These are phyloP conservation scores for Apis mellifera DNA, from an alignment of 1,140 invertebrate genomes.

Conservation along the genomic window DNA sequence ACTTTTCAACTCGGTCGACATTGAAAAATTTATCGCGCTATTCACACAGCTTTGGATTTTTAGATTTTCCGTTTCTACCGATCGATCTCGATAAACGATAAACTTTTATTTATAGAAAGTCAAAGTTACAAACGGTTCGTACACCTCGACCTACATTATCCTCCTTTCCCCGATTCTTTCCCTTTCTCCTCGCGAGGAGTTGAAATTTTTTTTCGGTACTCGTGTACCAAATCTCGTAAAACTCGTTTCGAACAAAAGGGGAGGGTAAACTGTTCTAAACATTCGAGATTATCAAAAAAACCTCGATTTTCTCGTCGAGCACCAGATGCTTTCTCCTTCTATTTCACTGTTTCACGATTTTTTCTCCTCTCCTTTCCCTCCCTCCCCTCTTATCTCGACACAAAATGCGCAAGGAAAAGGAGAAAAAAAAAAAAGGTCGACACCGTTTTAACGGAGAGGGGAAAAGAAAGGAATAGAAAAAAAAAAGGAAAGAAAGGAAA, in stretches of 20 bases:
- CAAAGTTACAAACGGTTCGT: neutral
- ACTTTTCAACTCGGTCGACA: neutral
- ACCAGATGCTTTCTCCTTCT: neutral
- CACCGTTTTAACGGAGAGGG: neutral
- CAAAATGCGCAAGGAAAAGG: too few relatives aligned
- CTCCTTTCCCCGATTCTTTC: neutral
- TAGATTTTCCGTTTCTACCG: neutral
- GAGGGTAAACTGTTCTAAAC: neutral
- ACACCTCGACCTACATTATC: neutral
- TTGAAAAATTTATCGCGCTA: conserved; percentile 9
- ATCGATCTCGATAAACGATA: conserved; percentile 3
- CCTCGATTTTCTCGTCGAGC: neutral
- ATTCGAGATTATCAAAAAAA: neutral
- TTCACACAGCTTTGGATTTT: neutral
- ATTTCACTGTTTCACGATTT: too few relatives aligned
- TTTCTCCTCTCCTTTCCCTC: neutral
- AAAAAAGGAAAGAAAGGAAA: neutral
- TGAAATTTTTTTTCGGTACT: neutral
- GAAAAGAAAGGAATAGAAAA: too few relatives aligned
- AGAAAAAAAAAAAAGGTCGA: neutral
- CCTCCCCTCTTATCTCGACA: too few relatives aligned
- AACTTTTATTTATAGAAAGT: neutral
- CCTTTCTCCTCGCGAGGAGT: neutral
- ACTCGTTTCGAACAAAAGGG: neutral
- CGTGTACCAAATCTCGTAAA: too few relatives aligned